These are phyloP conservation scores for Numenius arquata DNA, from an alignment of 2,113 vertebrate genomes.

Conservation along the genomic window DNA sequence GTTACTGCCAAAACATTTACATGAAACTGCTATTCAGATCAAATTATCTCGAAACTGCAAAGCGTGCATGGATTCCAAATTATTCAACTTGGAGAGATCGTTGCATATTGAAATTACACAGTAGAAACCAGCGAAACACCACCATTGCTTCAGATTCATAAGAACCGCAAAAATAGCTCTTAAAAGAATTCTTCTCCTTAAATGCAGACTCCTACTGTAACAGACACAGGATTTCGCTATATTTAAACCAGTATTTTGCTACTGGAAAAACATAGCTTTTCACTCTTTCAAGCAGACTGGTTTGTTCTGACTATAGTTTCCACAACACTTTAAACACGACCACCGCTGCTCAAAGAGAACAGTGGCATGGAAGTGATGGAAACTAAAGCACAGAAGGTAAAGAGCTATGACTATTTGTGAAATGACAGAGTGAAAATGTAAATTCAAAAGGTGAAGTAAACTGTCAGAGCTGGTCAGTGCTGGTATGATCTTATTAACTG, in stretches of 20 bases:
- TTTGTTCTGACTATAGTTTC: background rate
- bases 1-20: conserved; percentile 65
- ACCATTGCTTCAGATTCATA: background rate
- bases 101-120: conserved; percentile 17
- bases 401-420: background rate
- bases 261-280: background rate
- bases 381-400: background rate
- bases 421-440: background rate
- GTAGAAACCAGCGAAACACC: background rate
- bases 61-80: conserved; percentile 19
- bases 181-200: background rate
- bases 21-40: conserved; percentile 45
- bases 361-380: background rate
- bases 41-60: conserved; percentile 50
- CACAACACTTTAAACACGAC: background rate
- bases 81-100: background rate
- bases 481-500: background rate
- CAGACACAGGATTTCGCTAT: background rate
- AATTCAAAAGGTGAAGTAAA: background rate
- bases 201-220: background rate
- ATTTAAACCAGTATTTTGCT: background rate
- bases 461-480: background rate
- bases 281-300: background rate
- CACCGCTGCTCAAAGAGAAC: background rate
- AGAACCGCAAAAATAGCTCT: background rate